phyloP scores from a whole-genome alignment of 2,113 vertebrate species.

The Romanogobio albipinnatus region DNA sequence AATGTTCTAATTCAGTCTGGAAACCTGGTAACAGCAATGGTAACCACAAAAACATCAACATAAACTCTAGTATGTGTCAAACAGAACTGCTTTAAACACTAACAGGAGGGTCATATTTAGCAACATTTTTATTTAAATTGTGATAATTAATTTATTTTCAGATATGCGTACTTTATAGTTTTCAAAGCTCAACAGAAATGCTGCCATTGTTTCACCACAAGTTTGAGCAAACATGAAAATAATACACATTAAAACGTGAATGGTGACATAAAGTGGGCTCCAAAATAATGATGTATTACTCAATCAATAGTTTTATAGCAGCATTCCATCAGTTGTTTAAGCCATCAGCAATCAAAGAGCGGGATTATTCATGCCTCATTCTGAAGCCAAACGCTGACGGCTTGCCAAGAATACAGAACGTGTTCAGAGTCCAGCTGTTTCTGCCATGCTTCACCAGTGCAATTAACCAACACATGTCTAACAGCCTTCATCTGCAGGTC shows the following conservation, averaged over 20 bases:
- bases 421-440: neutral
- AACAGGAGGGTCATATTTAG: too few species aligned
- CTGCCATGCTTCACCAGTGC: neutral
- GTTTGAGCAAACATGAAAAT: neutral
- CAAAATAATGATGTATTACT: conserved; percentile 10
- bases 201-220: neutral
- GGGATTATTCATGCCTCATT: neutral
- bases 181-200: neutral
- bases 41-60: too few species aligned
- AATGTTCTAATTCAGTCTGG: too few species aligned
- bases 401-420: neutral
- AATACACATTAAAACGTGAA: conserved; percentile 3
- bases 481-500: neutral
- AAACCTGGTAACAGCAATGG: too few species aligned
- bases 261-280: neutral
- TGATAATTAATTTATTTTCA: neutral
- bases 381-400: neutral
- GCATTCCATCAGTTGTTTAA: neutral
- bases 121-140: neutral
- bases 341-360: neutral
- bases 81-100: too few species aligned
- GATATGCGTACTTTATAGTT: neutral
- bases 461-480: neutral
- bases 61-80: too few species aligned
- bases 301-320: conserved; percentile 25